phyloP scores from a whole-genome alignment of 2,113 vertebrate species.

The Tragelaphus imberbis region DNA sequence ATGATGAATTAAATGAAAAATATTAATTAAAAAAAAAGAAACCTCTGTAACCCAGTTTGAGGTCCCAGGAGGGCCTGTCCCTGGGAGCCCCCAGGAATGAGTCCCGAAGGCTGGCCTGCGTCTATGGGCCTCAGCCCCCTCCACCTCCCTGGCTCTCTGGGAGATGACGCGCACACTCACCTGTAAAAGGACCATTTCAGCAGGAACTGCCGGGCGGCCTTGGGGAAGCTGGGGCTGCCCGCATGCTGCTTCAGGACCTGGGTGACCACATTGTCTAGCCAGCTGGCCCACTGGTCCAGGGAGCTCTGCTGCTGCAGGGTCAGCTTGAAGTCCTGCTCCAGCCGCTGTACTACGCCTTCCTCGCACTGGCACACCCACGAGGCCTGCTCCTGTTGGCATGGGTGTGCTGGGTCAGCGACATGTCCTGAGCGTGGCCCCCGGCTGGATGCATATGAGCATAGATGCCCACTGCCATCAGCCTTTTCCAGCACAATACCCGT shows the following conservation, averaged over 20 bases:
- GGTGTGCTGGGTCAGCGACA: background rate
- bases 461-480: fast-evolving
- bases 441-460: fast-evolving
- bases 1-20: background rate
- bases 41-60: background rate
- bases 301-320: conserved; percentile 98
- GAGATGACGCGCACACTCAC: conserved; percentile 62
- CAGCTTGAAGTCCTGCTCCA: conserved; percentile 98
- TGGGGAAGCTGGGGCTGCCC: conserved; percentile 93
- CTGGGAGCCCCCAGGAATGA: background rate
- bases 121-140: too few species aligned
- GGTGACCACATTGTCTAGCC: conserved; percentile 96
- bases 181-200: conserved; percentile 99
- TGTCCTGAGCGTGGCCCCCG: fast-evolving
- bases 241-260: conserved; percentile 94
- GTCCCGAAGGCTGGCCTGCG: background rate
- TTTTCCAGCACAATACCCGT: too few species aligned
- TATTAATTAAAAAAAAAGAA: background rate
- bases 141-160: too few species aligned
- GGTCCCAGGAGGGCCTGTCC: background rate
- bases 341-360: conserved; percentile 92
- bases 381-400: conserved; percentile 91
- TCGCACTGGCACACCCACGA: conserved; percentile 99
- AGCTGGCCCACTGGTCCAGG: conserved; percentile 96
- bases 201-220: conserved; percentile 95